Evolutionary conservation across 2,113 vertebrate genomes (phyloP).

Genomic region (Coryphaenoides rupestris): DNA sequence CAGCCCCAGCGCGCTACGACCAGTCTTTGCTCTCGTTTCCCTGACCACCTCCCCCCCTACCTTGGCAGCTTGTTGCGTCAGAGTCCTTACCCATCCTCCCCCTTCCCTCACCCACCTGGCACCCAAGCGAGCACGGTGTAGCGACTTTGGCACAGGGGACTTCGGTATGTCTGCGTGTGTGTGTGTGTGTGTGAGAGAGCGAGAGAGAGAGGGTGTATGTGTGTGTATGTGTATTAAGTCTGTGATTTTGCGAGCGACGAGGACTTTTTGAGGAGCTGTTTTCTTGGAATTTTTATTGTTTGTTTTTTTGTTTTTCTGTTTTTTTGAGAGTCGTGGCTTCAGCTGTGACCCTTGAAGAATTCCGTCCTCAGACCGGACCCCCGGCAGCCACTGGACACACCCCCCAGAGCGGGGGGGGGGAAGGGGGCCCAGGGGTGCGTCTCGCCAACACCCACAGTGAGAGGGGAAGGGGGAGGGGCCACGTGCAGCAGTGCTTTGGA

Average conservation of each 20-base stretch:
- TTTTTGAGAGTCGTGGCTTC: not conserved
- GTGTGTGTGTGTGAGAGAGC: slow-evolving; percentile 12
- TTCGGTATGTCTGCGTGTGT: slow-evolving; percentile 27
- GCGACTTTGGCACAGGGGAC: slow-evolving; percentile 19
- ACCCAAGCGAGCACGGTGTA: slow-evolving; percentile 27
- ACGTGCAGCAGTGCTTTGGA: slow-evolving; percentile 16
- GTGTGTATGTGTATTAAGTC: not conserved
- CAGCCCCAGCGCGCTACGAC: slow-evolving; percentile 3
- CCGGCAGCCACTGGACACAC: no score
- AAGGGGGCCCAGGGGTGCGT: no score
- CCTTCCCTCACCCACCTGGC: slow-evolving; percentile 21
- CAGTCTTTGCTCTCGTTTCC: slow-evolving; percentile 28
- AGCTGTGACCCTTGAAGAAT: not conserved
- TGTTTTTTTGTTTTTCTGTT: slow-evolving; percentile 9
- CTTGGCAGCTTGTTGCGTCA: slow-evolving; percentile 65
- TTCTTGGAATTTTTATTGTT: no score
- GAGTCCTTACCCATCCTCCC: slow-evolving; percentile 15
- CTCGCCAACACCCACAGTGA: no score
- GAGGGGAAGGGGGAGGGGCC: not conserved
- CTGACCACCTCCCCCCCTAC: slow-evolving; percentile 48
- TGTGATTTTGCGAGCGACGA: slow-evolving; percentile 1
- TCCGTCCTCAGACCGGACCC: no score
- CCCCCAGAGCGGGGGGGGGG: no score
- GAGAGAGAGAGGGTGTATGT: no score
- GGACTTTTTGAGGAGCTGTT: no score